Evolutionary conservation across 37 sponge, comb jelly and placozoan species (phyloP), one percentile per base, ranked within the genome.

Genomic region (Tethya wilhelma): DNA sequence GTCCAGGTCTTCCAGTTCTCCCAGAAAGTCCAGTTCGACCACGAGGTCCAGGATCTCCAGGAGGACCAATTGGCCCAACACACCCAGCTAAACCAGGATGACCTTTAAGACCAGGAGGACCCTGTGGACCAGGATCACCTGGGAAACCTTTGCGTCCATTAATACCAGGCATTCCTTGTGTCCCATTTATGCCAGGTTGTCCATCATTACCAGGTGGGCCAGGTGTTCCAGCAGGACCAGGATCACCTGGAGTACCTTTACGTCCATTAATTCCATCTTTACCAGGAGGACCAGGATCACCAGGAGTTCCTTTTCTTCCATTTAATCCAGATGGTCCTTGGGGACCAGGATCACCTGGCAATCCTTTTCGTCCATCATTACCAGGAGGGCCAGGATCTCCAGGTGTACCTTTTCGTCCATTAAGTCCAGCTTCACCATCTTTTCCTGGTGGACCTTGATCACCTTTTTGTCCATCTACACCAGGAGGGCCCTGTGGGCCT

Each of bases 101-200:
- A n/a, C n/a, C n/a, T n/a, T n/a, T n/a, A n/a, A n/a, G n/a, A n/a
- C n/a, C n/a, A n/a, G n/a, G n/a, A n/a, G n/a, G n/a, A n/a, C n/a
- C n/a, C n/a, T n/a, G n/a, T n/a, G n/a, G n/a, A n/a, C n/a, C n/a
- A n/a, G n/a, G n/a, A n/a, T n/a, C n/a, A n/a, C n/a, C n/a, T n/a
- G n/a, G n/a, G n/a, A n/a, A n/a, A n/a, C n/a, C n/a, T n/a, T n/a
- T 57, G 19, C 65, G 53, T 40, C 84, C 84, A 26, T 44, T 45
- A 19, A 25, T 2, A 9, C n/a, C n/a, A n/a, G n/a, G n/a, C n/a
- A n/a, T n/a, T n/a, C 78, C 78, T 20, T 19, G 42, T 34, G 1
- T 49, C 44, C 78, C 78, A 6, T 41, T 42, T 1, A 23, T 33
- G 7, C 78, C 79, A 4, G 9, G 38, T 0, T 66, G 37, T 30